Percentiles rank a stretch among this genome's conserved stretches.
Conservation (phyloP, 2,113 vertebrate genomes). For the Gulo gulo region DNA sequence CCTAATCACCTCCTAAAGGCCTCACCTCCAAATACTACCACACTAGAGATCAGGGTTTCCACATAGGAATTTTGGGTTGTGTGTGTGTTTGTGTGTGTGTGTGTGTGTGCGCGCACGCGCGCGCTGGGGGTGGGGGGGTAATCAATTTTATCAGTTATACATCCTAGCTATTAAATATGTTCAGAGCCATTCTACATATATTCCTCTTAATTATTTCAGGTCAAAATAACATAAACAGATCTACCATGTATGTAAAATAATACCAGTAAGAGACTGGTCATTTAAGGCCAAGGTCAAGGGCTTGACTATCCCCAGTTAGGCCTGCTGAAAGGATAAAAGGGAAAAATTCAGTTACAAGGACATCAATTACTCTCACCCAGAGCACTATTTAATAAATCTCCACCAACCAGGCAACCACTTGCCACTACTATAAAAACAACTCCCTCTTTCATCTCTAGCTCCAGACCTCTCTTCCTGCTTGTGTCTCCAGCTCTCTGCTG, state of each 20-base stretch:
- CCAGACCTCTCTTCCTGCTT: not conserved
- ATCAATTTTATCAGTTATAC: not conserved
- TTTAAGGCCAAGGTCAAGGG: not conserved
- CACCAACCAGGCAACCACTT: not conserved
- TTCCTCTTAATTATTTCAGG: not conserved
- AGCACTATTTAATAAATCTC: not conserved
- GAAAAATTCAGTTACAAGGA: not conserved
- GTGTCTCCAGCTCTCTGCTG: not conserved
- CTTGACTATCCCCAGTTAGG: not conserved
- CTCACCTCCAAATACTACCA: not conserved
- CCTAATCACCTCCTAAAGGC: not conserved
- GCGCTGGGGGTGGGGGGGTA: too few species aligned
- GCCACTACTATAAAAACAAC: not conserved
- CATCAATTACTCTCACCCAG: not conserved
- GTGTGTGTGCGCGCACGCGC: too few species aligned
- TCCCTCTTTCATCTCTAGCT: not conserved
- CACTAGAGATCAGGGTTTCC: not conserved
- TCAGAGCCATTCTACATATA: not conserved
- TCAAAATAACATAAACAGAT: slow-evolving; percentile 25
- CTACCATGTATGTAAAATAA: not conserved
- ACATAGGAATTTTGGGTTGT: not conserved
- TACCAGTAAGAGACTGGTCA: not conserved
- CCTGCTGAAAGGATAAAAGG: not conserved
- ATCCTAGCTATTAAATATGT: not conserved
- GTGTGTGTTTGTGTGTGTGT: not conserved